Base-by-base conservation (phyloP, 2,797 vertebrate genomes). In the Cygnus olor region DNA sequence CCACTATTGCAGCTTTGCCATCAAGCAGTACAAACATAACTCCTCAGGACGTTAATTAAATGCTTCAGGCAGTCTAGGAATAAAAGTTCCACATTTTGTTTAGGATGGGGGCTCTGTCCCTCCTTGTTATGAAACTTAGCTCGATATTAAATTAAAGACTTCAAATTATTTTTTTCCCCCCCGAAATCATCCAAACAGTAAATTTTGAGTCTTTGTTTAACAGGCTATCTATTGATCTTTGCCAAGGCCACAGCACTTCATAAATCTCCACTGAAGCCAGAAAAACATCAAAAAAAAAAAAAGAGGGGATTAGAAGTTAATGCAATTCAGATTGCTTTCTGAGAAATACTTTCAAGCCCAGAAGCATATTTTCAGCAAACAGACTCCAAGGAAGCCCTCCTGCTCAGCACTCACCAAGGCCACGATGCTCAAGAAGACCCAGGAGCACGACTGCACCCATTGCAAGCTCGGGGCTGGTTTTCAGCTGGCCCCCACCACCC, bases 231-330 rank as follows among this genome's bases (percentile, higher is more conserved):
- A 65, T 57, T 49, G 80, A 88, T 92, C 83, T 86, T 69, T n/a
- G 38, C 86, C 92, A 88, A 94, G 73, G 93, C 92, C 51, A 27
- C 56, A 88, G 73, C 73, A 30, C 45, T 84, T 81, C 80, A 80
- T 65, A 93, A 88, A 93, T 88, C 83, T 54, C 65, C 20, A 44
- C 70, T 24, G 51, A 68, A 91, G 49, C 53, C 49, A 79, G 21
- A 44, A 84, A 65, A 93, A 6, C 44, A 21, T 10, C 2, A 1
- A 9, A 30, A 70, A 63, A 34, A 24, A 34, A 51, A 61, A 51
- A 22, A 9, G 25, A 9, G 14, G 8, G 7, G 14, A 27, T 38
- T 83, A 25, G 7, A 86, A 92, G 11, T 58, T 87, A 61, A 24
- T 20, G n/a, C 22, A 63, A 42, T 40, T 56, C 61, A 7, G 7